phyloP scores from a whole-genome alignment of 2,797 vertebrate species.

The Toxotes lorentzi region DNA sequence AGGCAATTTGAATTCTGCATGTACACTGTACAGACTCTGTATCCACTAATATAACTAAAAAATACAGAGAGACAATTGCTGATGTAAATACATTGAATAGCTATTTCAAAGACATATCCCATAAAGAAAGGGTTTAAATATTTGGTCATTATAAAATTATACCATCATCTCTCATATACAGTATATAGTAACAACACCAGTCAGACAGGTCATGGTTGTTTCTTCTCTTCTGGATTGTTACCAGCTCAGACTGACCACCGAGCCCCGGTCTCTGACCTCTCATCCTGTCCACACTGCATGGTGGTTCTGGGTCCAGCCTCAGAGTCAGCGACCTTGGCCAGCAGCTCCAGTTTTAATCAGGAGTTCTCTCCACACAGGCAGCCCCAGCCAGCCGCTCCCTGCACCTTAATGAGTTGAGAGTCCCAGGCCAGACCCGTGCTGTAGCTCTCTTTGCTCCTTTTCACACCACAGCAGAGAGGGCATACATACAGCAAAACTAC shows the following conservation, averaged over 20 bases:
- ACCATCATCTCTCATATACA: not conserved
- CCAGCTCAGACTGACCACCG: constrained; percentile 35
- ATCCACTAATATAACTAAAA: not conserved
- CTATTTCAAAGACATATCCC: not conserved
- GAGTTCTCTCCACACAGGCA: constrained; percentile 60
- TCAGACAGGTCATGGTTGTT: constrained; percentile 56
- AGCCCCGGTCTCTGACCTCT: constrained; percentile 60
- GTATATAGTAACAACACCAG: constrained; percentile 17
- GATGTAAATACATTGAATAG: not conserved
- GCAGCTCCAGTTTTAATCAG: constrained; percentile 80
- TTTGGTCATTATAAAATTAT: not conserved
- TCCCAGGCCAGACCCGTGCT: constrained; percentile 13
- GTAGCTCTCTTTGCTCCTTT: constrained; percentile 17
- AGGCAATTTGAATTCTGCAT: not conserved
- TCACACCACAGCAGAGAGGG: constrained; percentile 16
- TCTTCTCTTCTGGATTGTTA: constrained; percentile 53
- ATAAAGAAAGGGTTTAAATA: not conserved
- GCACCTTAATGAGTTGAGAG: constrained; percentile 65
- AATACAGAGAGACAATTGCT: not conserved
- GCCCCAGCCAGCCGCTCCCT: constrained; percentile 48
- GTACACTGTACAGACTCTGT: too few species aligned
- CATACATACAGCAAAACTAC: not conserved
- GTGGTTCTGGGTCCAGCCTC: constrained; percentile 61
- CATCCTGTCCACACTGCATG: constrained; percentile 57
- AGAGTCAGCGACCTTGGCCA: constrained; percentile 73